Percentiles rank a stretch among this genome's conserved stretches.
phyloP scores from a whole-genome alignment of 2,113 vertebrate species.

The Jaculus jaculus region DNA sequence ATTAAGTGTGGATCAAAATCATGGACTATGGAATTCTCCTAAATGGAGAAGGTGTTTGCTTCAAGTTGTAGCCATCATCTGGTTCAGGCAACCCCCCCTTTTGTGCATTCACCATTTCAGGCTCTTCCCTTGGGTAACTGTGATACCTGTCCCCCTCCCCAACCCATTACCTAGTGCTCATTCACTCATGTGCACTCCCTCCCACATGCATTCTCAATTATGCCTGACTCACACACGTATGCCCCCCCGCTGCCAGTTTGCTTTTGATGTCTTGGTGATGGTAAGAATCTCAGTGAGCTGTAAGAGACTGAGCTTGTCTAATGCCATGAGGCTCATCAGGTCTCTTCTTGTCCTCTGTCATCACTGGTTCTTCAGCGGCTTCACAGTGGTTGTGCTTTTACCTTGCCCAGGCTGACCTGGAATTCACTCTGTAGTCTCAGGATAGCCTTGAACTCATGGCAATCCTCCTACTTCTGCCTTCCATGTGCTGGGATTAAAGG shows the following conservation, averaged over 20 bases:
- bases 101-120: background rate
- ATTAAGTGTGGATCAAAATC: background rate
- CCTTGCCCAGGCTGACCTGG: background rate
- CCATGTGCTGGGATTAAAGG: no score
- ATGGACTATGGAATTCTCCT: background rate
- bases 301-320: background rate
- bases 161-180: background rate
- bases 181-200: background rate
- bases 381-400: background rate
- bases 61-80: background rate
- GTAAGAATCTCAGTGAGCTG: background rate
- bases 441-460: no score
- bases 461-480: no score
- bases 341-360: background rate
- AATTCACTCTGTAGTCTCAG: no score
- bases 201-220: background rate
- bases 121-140: background rate
- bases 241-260: background rate
- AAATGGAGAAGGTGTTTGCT: background rate
- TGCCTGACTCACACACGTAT: background rate
- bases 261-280: background rate
- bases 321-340: background rate
- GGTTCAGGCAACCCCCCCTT: background rate
- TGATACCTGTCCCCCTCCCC: background rate
- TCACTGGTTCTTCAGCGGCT: background rate